A percentile compares a stretch with the other conserved stretches of the same genome.
Conservation (phyloP, 2,888 invertebrate species). For the Taphrorychus bicolor region DNA sequence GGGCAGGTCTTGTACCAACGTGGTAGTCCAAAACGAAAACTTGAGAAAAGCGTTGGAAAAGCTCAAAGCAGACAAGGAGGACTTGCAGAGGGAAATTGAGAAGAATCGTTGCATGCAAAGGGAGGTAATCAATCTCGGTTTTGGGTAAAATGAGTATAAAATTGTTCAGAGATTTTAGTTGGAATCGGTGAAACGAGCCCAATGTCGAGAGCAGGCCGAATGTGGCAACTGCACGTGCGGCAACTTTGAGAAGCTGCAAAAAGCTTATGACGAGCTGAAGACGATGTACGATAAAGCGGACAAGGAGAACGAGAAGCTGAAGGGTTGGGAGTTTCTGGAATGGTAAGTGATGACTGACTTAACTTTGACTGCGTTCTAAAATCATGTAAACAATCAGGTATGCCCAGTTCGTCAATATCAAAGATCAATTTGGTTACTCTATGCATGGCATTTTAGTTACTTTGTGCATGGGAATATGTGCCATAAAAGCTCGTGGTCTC, state of each 20-base stretch:
- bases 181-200: constrained; percentile 4
- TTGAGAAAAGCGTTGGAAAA: constrained; percentile 5
- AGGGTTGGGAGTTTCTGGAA: constrained; percentile 1
- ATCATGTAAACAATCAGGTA: no score
- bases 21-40: background rate
- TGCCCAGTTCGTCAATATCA: no score
- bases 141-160: no score
- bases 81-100: background rate
- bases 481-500: no score
- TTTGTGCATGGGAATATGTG: no score
- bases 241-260: constrained; percentile 10
- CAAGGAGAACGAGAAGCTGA: constrained; percentile 11
- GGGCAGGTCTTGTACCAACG: no score
- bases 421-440: no score
- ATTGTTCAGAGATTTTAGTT: background rate
- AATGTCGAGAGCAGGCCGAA: background rate
- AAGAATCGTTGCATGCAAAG: constrained; percentile 11
- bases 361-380: no score
- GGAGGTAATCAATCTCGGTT: constrained; percentile 5
- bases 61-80: background rate
- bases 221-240: no score
- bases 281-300: constrained; percentile 3
- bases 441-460: no score
- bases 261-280: constrained; percentile 24
- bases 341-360: background rate